Evolutionary conservation across 2,888 invertebrate genomes (phyloP).

Genomic region (Nomada fabriciana): DNA sequence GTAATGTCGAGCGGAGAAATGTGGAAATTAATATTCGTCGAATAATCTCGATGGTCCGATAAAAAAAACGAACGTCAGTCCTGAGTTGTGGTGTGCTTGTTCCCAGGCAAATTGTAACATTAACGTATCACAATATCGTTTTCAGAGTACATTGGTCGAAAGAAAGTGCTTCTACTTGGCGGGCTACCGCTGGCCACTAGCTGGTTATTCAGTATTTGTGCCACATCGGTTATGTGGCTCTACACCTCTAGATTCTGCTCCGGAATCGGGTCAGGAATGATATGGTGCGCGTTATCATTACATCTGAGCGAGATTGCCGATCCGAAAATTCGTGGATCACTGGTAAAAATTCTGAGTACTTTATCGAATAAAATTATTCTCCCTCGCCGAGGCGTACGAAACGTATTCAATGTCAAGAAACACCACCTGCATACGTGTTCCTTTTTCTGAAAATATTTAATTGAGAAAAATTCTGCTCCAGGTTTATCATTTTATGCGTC

Average conservation of each 20-base stretch:
- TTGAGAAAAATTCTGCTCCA: not conserved
- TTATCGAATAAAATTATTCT: not conserved
- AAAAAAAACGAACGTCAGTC: conserved; percentile 17
- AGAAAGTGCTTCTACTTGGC: conserved; percentile 75
- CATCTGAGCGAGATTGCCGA: conserved; percentile 81
- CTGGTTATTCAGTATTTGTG: conserved; percentile 78
- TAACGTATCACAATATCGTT: conserved; percentile 65
- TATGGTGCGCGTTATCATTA: conserved; percentile 78
- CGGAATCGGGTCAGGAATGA: conserved; percentile 79
- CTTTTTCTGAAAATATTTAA: not conserved
- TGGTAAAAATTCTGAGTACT: conserved; percentile 72
- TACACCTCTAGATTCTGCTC: conserved; percentile 76
- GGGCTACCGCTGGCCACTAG: conserved; percentile 75
- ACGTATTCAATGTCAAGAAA: not conserved
- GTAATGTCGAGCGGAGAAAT: no score
- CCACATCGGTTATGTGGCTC: conserved; percentile 78
- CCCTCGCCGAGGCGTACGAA: not conserved
- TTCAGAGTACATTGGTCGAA: conserved; percentile 78
- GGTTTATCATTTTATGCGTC: not conserved
- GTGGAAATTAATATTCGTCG: not conserved
- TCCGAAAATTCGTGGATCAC: conserved; percentile 80
- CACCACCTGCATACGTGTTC: not conserved
- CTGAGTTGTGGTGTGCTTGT: conserved; percentile 74
- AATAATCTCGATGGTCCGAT: not conserved
- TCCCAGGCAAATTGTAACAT: conserved; percentile 61